A percentile compares a stretch with the other conserved stretches of the same genome.
These are phyloP conservation scores for Podilymbus podiceps DNA, from an alignment of 2,113 vertebrate species.

Conservation along the genomic window DNA sequence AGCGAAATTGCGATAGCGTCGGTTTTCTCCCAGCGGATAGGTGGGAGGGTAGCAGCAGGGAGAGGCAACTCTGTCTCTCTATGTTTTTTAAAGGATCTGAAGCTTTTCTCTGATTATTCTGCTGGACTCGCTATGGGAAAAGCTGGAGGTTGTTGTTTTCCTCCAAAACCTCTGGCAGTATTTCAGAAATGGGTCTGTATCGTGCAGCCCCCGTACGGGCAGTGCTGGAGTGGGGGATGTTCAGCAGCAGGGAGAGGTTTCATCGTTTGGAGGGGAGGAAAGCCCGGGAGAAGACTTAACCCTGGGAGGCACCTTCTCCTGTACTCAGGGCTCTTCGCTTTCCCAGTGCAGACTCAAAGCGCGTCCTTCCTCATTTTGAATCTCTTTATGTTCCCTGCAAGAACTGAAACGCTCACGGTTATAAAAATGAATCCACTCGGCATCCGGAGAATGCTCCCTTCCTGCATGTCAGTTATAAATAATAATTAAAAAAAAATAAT, in stretches of 20 bases:
- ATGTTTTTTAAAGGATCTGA: fast-evolving
- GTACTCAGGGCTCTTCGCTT: fast-evolving
- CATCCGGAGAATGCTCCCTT: fast-evolving
- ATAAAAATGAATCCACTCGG: fast-evolving
- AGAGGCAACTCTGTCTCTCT: background rate
- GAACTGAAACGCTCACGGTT: background rate
- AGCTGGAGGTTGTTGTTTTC: background rate
- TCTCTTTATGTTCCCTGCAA: background rate
- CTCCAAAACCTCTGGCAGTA: fast-evolving
- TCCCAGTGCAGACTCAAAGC: background rate
- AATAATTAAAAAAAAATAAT: too few species aligned
- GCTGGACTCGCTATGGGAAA: background rate
- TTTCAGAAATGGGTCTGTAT: fast-evolving
- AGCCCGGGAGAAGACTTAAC: background rate
- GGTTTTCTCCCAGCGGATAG: background rate
- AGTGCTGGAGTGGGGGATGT: fast-evolving
- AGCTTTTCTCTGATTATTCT: background rate
- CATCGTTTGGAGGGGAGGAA: too few species aligned
- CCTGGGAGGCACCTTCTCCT: background rate
- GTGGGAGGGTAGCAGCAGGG: background rate
- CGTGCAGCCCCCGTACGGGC: fast-evolving
- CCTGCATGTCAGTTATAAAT: background rate
- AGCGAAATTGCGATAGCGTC: background rate
- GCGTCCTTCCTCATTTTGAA: background rate
- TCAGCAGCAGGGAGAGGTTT: too few species aligned